Base-by-base conservation (phyloP, 1,140 invertebrate species). In the Chironomus tepperi region DNA sequence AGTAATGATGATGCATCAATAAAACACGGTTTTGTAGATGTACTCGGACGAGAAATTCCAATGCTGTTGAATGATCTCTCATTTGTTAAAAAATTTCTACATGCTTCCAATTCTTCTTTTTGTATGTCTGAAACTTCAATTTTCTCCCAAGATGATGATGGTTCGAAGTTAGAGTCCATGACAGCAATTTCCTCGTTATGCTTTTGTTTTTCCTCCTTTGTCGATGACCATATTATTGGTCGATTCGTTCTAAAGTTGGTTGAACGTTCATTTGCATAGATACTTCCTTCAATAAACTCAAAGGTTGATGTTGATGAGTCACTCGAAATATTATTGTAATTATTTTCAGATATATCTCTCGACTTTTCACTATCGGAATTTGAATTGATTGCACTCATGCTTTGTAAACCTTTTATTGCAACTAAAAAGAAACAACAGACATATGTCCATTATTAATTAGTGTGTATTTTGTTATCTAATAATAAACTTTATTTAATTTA, bases 1-100 rank as follows among this genome's bases (percentile, higher is more conserved):
- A 86, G 86, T 34, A 92, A 81, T 77, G 86, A 89, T 0, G 90
- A 88, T 24, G 90, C 90, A 81, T 92, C 90, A 75, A 92, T 91
- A 77, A 92, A 92, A 80, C 88, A 91, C 6, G 79, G 79, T 75
- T 72, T 70, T 8, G 43, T 18, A 6, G 64, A 70, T 18, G n/a
- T n/a, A n/a, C n/a, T n/a, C n/a, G 67, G 74, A 75, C 67, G 76
- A 75, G 16, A 75, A 72, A 6, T 76, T 75, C 73, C 74, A 43
- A 8, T 57, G n/a, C 19, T 75, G 43, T 67, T 76, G 76, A 19
- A 72, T 73, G 1, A 64, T 76, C 73, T 76, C 75, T 74, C 75
- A 76, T 57, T 76, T 67, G 34, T 74, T 65, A 76, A 76, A 73
- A 73, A 75, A 64, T 75, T 74, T 76, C 67, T 73, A 43, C 24